Percentiles rank a stretch among this genome's conserved stretches.
Conservation (phyloP, 2,888 invertebrate genomes). For the Trichogramma evanescens region DNA sequence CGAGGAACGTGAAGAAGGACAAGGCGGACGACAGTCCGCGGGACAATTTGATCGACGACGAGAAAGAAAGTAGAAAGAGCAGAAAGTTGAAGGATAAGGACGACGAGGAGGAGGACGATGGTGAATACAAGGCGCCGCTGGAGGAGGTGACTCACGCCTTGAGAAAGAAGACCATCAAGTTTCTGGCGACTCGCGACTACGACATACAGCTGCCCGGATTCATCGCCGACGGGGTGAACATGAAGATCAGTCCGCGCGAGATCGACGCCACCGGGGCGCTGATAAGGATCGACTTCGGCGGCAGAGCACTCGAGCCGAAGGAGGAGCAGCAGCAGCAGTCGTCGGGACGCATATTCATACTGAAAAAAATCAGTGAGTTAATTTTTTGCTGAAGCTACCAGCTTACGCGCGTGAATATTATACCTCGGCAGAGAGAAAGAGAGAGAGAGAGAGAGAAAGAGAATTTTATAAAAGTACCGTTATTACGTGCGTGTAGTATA, state of each 20-base stretch:
- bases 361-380: constrained; percentile 64
- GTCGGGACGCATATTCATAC: constrained; percentile 47
- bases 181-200: constrained; percentile 71
- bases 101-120: constrained; percentile 27
- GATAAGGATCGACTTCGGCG: constrained; percentile 63
- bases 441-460: no score
- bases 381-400: no score
- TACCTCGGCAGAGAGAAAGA: background rate
- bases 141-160: constrained; percentile 70
- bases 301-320: background rate
- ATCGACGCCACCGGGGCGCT: constrained; percentile 68
- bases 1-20: constrained; percentile 30
- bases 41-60: background rate
- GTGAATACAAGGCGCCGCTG: constrained; percentile 51
- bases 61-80: constrained; percentile 20
- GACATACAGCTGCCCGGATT: constrained; percentile 65
- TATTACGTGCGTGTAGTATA: background rate
- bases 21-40: constrained; percentile 27
- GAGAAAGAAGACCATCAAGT: constrained; percentile 64
- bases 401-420: no score
- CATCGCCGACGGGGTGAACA: constrained; percentile 65
- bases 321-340: constrained; percentile 7
- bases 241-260: constrained; percentile 68
- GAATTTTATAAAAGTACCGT: background rate
- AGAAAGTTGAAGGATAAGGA: constrained; percentile 29